A percentile compares a stretch with the other conserved stretches of the same genome.
These are phyloP conservation scores for Hypsibius dujardini DNA, from an alignment of 1,140 invertebrate genomes.

Conservation along the genomic window DNA sequence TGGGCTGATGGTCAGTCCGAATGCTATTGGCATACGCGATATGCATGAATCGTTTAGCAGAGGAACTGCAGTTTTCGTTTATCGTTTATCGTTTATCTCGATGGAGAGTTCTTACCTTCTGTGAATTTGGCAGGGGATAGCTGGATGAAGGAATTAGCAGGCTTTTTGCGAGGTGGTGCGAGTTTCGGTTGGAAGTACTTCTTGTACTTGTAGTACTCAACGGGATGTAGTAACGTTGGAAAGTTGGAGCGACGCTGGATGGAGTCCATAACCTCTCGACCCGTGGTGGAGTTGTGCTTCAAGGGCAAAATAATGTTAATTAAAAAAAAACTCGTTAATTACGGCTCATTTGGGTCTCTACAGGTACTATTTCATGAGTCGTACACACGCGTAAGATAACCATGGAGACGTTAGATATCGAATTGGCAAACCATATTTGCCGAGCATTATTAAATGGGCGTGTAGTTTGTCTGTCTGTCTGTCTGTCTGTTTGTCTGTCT, in stretches of 20 bases:
- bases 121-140: neutral
- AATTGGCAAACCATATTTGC: too few relatives aligned
- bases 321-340: too few relatives aligned
- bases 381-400: too few relatives aligned
- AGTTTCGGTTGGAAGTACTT: constrained; percentile 10
- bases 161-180: constrained; percentile 15
- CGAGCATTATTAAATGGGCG: too few relatives aligned
- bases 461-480: too few relatives aligned
- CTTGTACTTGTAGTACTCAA: constrained; percentile 15
- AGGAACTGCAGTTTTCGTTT: neutral
- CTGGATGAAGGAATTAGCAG: neutral
- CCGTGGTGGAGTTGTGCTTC: too few relatives aligned
- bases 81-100: constrained; percentile 4
- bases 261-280: neutral
- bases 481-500: too few relatives aligned
- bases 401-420: too few relatives aligned
- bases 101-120: neutral
- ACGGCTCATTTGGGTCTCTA: too few relatives aligned
- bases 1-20: neutral
- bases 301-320: too few relatives aligned
- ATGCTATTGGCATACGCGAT: neutral
- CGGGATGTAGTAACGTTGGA: constrained; percentile 5
- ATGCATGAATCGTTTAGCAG: neutral
- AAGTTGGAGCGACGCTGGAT: neutral
- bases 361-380: too few relatives aligned